Evolutionary conservation across 2,888 invertebrate genomes (phyloP), one percentile per base, ranked within the genome.

Genomic region (Ophion ellenae): DNA sequence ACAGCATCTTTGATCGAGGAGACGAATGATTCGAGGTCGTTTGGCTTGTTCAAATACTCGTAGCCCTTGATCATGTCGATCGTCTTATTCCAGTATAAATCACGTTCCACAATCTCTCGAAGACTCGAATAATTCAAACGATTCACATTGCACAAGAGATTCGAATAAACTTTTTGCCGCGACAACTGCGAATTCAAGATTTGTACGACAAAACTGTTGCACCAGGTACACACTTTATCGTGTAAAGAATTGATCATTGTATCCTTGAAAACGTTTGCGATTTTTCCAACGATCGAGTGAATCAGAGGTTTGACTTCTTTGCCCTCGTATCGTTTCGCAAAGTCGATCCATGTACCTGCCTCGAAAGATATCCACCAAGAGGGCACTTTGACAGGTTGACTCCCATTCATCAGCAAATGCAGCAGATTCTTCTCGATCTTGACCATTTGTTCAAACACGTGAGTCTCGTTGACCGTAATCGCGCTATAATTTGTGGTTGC

Each of bases 81-180:
- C 0, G 95, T 95, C 94, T 95, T 95, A 81, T 95, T 95, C 96
- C 96, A 96, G 81, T 95, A 95, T 90, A 96, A 95, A 86, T 95
- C 94, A 32, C 94, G 94, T 81, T 94, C 93, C 24, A 96, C 89
- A 0, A 93, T 90, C 11, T 91, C 89, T 81, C 95, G 93, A 0
- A 95, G 90, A 1, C 95, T 94, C 0, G 93, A 91, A 28, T 94
- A 87, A 69, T 90, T 92, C 93, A 95, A 92, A n/a, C 92, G 88
- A 53, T 94, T 91, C 70, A 95, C 87, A 47, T 94, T 94, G 84
- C 96, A 96, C 10, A 96, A 89, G 17, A 96, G 91, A 6, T 91
- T 92, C 77, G 95, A 95, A 87, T 96, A 96, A 82, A 95, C 95
- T 74, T 94, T 94, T 89, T 95, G 95, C 90, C 95, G 95, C 86